These are phyloP conservation scores for Lasioglossum leucozonium DNA, from an alignment of 2,888 invertebrate species.

Conservation along the genomic window DNA sequence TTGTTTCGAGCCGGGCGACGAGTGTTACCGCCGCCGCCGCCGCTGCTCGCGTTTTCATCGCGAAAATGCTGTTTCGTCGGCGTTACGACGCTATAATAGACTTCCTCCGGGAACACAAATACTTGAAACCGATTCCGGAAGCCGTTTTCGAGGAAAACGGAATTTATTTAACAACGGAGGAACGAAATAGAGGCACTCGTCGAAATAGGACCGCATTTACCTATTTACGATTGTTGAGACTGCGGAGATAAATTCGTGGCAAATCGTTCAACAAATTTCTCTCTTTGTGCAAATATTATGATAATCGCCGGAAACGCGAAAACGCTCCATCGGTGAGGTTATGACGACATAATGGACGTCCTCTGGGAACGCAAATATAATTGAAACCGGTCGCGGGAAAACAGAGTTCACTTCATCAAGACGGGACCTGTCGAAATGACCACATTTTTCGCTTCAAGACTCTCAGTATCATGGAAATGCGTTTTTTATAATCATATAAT, in stretches of 20 bases:
- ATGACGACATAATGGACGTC: not conserved
- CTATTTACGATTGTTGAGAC: not conserved
- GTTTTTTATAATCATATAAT: too few relatives aligned
- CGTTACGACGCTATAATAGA: not conserved
- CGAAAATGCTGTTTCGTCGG: conserved; percentile 2
- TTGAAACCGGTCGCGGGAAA: not conserved
- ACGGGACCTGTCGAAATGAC: not conserved
- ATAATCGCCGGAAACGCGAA: not conserved
- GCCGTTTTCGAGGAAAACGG: not conserved
- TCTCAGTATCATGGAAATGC: too few relatives aligned
- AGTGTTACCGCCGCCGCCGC: conserved; percentile 25
- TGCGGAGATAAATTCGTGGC: not conserved
- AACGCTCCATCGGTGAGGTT: not conserved
- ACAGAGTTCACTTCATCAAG: too few relatives aligned
- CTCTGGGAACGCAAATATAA: not conserved
- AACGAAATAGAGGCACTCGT: too few relatives aligned
- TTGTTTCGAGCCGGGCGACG: conserved; percentile 32
- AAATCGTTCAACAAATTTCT: not conserved
- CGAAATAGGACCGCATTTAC: not conserved
- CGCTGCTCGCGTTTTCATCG: conserved; percentile 6
- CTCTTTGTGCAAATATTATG: not conserved
- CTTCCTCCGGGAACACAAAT: not conserved
- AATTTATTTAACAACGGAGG: not conserved
- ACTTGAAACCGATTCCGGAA: not conserved
- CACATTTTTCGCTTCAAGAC: too few relatives aligned